phyloP scores from a whole-genome alignment of 1,140 invertebrate genomes.

The Hyles euphorbiae region DNA sequence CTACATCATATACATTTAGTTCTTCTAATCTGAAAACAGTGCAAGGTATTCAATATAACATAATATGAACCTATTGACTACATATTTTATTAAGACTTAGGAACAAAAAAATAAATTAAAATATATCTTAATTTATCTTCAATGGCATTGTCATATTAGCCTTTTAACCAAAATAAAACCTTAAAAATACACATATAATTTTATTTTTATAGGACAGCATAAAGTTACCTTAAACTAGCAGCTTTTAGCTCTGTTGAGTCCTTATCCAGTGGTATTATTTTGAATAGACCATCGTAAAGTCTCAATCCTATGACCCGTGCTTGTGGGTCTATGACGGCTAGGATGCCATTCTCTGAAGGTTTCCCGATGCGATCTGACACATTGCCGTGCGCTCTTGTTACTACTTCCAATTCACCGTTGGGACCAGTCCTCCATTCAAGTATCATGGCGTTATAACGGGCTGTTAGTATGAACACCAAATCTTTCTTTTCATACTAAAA shows the following conservation, averaged over 20 bases:
- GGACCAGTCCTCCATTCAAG: conserved; percentile 86
- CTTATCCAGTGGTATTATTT: conserved; percentile 95
- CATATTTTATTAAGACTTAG: no score
- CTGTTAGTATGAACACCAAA: conserved; percentile 94
- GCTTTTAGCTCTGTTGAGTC: conserved; percentile 96
- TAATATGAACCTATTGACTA: no score
- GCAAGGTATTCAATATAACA: not conserved
- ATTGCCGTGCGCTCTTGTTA: conserved; percentile 97
- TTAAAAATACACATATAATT: no score
- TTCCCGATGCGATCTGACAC: conserved; percentile 93
- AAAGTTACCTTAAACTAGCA: conserved; percentile 86
- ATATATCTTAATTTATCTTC: no score
- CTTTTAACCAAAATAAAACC: no score
- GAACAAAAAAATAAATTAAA: no score
- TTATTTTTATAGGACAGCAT: not conserved
- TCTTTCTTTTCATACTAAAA: conserved; percentile 95
- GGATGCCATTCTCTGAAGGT: conserved; percentile 94
- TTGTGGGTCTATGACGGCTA: conserved; percentile 97
- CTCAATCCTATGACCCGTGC: conserved; percentile 95
- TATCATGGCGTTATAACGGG: conserved; percentile 97
- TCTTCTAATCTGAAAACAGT: conserved; percentile 88
- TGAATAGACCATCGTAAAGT: conserved; percentile 97
- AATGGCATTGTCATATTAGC: no score
- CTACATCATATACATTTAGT: conserved; percentile 94
- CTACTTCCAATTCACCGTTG: conserved; percentile 90